Evolutionary conservation across 2,113 vertebrate genomes (phyloP), one percentile per base, ranked within the genome.

Genomic region (Ammospiza caudacuta): DNA sequence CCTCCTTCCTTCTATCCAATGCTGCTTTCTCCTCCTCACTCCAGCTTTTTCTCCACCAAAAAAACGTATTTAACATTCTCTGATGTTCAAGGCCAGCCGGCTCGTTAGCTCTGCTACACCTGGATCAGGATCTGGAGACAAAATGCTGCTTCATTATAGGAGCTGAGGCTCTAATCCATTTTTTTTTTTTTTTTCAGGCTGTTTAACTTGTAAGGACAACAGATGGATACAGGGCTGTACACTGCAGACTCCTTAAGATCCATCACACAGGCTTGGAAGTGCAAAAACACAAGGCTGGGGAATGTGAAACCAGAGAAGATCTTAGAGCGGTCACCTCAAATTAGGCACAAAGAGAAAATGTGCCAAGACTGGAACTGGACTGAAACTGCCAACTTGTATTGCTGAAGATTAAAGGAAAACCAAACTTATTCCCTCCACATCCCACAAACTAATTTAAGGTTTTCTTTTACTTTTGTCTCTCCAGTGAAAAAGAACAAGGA

Each of bases 131-230:
- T 91, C 95, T 92, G 49, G 66, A 97, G 95, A 97, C 95, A 98
- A 97, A 98, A 86, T 95, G 95, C 92, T 93, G 83, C 96, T 97
- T 98, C 97, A 97, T 98, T 98, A 97, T 6, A 87, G 92, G 87
- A 97, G 87, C 96, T 62, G 87, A 97, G 77, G 86, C 90, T 97
- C 96, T 97, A 96, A 97, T 96, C 94, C 93, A 88, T 94, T 97
- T 92, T 94, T 88, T 39, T 37, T 37, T 37, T 39, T 94, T 88
- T 90, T 84, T 92, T 92, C 94, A 96, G 91, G 76, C 80, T 95
- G 94, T 97, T 97, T 96, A 97, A 95, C 89, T 94, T 96, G 95
- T 95, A 95, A 98, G 96, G 96, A 95, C 96, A 97, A 94, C 94
- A 96, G 96, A 97, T 96, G 96, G 92, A 94, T 95, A 86, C 91